These are phyloP conservation scores for Palythoa caribaeorum DNA, from an alignment of 92 coral and sea anemone genomes.

Conservation along the genomic window DNA sequence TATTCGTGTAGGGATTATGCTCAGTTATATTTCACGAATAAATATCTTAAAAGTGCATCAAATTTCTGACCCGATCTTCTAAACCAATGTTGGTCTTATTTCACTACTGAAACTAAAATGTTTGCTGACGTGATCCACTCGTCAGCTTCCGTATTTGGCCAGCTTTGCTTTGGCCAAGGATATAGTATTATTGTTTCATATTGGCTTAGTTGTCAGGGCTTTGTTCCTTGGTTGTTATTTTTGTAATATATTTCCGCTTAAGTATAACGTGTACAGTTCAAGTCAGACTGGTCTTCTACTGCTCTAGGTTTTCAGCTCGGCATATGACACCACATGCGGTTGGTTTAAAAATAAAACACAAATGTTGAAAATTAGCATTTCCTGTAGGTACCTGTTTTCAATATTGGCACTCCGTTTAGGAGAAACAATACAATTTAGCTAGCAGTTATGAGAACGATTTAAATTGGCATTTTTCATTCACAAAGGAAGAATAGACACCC, in stretches of 20 bases:
- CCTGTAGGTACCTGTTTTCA: constrained; percentile 10
- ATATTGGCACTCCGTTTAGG: neutral
- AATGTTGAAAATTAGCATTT: constrained; percentile 15
- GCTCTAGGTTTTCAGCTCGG: neutral
- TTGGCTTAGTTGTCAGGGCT: neutral
- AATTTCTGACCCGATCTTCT: neutral
- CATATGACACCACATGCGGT: neutral
- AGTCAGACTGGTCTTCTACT: neutral
- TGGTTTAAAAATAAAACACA: neutral
- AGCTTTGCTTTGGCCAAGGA: neutral
- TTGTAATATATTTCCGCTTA: neutral
- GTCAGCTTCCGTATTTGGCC: constrained; percentile 25
- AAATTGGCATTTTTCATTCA: neutral
- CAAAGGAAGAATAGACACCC: neutral
- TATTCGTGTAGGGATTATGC: neutral
- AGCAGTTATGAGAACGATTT: neutral
- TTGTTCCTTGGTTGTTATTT: neutral
- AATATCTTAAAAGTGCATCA: neutral
- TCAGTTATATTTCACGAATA: neutral
- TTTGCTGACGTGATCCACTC: constrained; percentile 5
- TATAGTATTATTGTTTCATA: neutral
- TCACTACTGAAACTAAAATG: constrained; percentile 26
- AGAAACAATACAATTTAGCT: neutral
- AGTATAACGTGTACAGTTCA: neutral
- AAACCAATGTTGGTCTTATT: neutral